Evolutionary conservation across 2,797 vertebrate genomes (phyloP), one percentile per base, ranked within the genome.

Genomic region (Sebastes wilsoni): DNA sequence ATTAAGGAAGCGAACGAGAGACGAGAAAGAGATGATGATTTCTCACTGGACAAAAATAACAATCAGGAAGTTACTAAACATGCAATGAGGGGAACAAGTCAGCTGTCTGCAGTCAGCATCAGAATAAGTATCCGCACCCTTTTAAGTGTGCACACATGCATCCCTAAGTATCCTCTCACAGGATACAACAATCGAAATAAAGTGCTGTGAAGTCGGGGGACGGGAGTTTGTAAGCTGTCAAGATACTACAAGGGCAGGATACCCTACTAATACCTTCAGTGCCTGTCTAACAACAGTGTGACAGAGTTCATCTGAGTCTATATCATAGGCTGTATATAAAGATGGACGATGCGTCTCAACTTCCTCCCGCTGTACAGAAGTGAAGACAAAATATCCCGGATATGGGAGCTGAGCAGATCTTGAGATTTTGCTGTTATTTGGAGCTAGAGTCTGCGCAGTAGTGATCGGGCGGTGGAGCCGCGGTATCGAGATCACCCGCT

Each of bases 31-130:
- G 54, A 71, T 27, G 42, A 46, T 72, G 42, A 69, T 62, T 85
- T 75, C 23, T 80, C 66, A 61, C 23, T 11, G 16, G 68, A 77
- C 66, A 72, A 67, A 82, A 76, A 70, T 71, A 66, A 73, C 20
- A 76, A 81, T 72, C 60, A 65, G 64, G 55, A 77, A 83, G 66
- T 77, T 55, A 61, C 62, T 62, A 25, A 67, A 75, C 52, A 82
- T 46, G 65, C 65, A 75, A 46, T 22, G 10, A 71, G 22, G 32
- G 30, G 36, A 36, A 16, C 13, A 56, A 23, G 59, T 54, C 42
- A 56, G 56, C 20, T 68, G 55, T 76, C 55, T 71, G 77, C 59
- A 64, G 58, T 56, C 62, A 68, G 30, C 55, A 69, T n/a, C 28
- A 13, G 32, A 78, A 79, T 59, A 66, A 71, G 27, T n/a, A 28